Evolutionary conservation across 2,113 vertebrate species (phyloP).

Genomic region (Cheilinus undulatus): DNA sequence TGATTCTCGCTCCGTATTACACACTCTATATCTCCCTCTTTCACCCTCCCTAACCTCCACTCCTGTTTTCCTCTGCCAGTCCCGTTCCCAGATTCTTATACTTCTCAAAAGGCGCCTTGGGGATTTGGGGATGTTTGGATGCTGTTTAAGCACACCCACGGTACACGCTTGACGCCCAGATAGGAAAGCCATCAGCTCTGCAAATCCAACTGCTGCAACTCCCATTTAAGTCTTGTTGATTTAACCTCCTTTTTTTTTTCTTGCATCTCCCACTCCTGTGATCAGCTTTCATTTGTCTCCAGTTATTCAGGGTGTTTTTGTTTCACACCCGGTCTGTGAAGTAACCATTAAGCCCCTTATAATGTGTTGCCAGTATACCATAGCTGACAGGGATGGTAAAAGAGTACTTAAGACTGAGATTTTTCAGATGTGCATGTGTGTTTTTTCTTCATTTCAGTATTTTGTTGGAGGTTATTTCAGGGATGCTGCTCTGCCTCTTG

Average conservation of each 20-base stretch:
- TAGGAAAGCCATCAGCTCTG: conserved; percentile 56
- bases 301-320: conserved; percentile 55
- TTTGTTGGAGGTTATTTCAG: conserved; percentile 58
- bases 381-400: conserved; percentile 52
- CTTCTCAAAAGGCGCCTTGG: conserved; percentile 69
- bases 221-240: conserved; percentile 69
- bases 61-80: conserved; percentile 62
- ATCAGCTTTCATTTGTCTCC: conserved; percentile 63
- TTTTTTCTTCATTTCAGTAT: conserved; percentile 31
- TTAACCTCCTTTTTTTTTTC: conserved; percentile 65
- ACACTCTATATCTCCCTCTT: conserved; percentile 69
- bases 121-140: conserved; percentile 79
- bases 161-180: conserved; percentile 73
- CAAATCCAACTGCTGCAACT: conserved; percentile 59
- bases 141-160: conserved; percentile 74
- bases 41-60: conserved; percentile 44
- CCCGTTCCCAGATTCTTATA: conserved; percentile 69
- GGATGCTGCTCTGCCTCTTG: conserved; percentile 70
- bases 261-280: conserved; percentile 57
- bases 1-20: conserved; percentile 75
- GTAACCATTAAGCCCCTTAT: conserved; percentile 70
- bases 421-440: conserved; percentile 42
- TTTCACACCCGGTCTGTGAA: conserved; percentile 57
- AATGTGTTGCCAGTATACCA: conserved; percentile 56
- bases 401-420: conserved; percentile 54